Evolutionary conservation across 2,888 invertebrate species (phyloP), one percentile per base, ranked within the genome.

Genomic region (Luperina testacea): DNA sequence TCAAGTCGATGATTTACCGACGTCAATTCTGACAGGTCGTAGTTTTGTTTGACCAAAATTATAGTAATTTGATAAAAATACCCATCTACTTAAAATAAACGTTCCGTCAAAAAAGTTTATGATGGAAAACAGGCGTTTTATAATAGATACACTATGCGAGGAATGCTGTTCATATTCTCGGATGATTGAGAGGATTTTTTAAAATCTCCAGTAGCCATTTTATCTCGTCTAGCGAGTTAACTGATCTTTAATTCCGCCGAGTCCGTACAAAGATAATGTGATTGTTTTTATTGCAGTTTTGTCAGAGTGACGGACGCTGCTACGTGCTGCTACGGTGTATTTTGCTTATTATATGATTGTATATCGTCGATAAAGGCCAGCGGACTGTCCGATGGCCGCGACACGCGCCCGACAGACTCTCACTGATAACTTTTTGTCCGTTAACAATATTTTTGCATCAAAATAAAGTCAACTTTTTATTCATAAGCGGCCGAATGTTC

Each of bases 31-130:
- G 96, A 97, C 96, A 96, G 96, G 92, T 95, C 94, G 93, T 96
- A 96, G 96, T 96, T 96, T 95, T 95, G 95, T 95, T 94, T 94
- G 94, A 93, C 94, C 93, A 91, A 95, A 96, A 97, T 97, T 96
- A 97, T 96, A 96, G 96, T 96, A 95, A 97, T 96, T 96, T 96
- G 92, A 95, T 94, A 94, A 95, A 89, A 96, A 96, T 93, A 95
- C 91, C 94, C 94, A 95, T 96, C 94, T 95, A 95, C 95, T 96
- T 96, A 95, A 93, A 94, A 94, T 94, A 94, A 96, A 95, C 93
- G 95, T 89, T 91, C 84, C 83, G 90, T 89, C 91, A 93, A 94
- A 94, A 94, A 86, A 89, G 86, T 90, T 85, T 89, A 90, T 92
- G 93, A 91, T 92, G 91, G 84, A 91, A 92, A 92, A 91, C 91